These are phyloP conservation scores for Chelonia mydas DNA, from an alignment of 2,797 vertebrate genomes.

Conservation along the genomic window DNA sequence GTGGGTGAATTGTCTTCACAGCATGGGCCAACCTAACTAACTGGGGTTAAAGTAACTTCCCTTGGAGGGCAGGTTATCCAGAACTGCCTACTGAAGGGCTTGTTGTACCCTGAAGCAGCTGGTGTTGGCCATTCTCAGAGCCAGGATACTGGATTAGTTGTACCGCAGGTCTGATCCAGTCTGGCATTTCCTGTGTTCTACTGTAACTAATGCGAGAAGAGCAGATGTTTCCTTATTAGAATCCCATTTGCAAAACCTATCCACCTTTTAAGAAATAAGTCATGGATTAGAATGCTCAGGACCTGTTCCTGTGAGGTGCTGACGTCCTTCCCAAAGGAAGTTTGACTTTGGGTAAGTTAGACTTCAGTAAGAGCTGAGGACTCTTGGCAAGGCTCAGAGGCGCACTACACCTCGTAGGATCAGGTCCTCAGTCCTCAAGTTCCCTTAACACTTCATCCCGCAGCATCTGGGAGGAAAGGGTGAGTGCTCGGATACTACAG, in stretches of 20 bases:
- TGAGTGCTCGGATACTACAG: neutral
- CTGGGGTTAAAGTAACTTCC: neutral
- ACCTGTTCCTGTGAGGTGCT: neutral
- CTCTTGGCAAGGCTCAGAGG: neutral
- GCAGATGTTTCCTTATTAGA: neutral
- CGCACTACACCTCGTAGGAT: neutral
- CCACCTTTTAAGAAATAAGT: neutral
- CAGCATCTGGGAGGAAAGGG: neutral
- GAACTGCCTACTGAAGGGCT: neutral
- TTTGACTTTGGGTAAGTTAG: neutral
- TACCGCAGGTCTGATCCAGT: neutral
- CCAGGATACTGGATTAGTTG: neutral
- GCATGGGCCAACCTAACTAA: neutral
- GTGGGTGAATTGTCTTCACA: neutral
- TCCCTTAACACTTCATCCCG: neutral
- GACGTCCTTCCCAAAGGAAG: neutral
- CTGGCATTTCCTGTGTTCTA: neutral
- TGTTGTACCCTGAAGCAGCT: neutral
- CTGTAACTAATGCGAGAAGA: neutral
- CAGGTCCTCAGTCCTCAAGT: neutral
- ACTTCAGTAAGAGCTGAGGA: neutral
- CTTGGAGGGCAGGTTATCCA: neutral
- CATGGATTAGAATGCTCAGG: neutral
- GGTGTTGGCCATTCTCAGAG: neutral
- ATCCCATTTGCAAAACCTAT: neutral